Evolutionary conservation across 1,140 invertebrate genomes (phyloP).

Genomic region (Drosophila chauvacae): DNA sequence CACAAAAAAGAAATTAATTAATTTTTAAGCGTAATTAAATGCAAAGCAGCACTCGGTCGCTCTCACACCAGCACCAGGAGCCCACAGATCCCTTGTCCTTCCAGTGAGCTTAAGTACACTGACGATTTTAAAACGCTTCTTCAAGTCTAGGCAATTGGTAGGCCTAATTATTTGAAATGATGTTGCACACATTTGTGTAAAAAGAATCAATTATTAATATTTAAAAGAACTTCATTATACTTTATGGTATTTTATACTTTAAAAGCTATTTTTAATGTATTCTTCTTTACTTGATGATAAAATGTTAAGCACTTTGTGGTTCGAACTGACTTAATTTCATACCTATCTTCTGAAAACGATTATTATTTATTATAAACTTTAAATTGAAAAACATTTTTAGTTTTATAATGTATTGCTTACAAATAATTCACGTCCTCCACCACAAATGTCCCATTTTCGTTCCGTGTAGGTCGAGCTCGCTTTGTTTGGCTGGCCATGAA

Average conservation of each 20-base stretch:
- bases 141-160: neutral
- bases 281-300: no score
- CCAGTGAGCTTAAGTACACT: conserved; percentile 14
- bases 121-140: neutral
- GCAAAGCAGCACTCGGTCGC: conserved; percentile 71
- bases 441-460: neutral
- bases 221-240: neutral
- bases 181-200: neutral
- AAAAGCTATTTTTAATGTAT: no score
- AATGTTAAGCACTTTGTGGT: no score
- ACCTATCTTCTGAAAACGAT: no score
- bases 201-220: neutral
- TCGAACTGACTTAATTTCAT: no score
- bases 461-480: conserved; percentile 14
- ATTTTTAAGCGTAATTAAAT: conserved; percentile 83
- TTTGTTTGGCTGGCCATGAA: conserved; percentile 43
- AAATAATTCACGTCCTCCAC: no score
- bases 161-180: neutral
- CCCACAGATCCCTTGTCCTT: neutral
- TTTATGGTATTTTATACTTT: neutral
- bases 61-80: neutral
- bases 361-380: no score
- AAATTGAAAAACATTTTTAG: no score
- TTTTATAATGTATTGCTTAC: no score
- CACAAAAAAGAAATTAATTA: conserved; percentile 82